Base-by-base conservation (phyloP, 30 jellyfish, hydroid and myxozoan species). In the Hydra vulgaris region DNA sequence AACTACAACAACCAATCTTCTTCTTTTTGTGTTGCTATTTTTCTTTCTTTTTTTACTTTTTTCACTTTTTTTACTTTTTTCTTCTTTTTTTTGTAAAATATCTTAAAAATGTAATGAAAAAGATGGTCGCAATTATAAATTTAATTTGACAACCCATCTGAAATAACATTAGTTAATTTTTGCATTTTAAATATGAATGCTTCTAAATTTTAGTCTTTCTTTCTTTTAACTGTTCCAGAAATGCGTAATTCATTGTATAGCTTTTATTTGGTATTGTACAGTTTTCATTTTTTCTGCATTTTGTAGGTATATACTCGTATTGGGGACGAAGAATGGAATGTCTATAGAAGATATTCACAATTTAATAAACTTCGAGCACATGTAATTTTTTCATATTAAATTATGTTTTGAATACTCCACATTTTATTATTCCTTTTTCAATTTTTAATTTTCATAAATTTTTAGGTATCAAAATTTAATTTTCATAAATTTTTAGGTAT, bases 311-410 rank as follows among this genome's bases (percentile, higher is more conserved):
- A 91, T 52, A 81, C 86, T 61, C 90, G 96, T 18, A 81, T 91
- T 25, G 96, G 96, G 4, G 98, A 91, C 67, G 98, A 91, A 75
- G 98, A 91, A 79, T 91, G 96, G 96, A 91, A 91, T 79, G 83
- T 91, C 18, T 91, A 91, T 61, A 71, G 96, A 78, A 79, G 98
- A 26, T 91, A 91, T 78, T 91, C 98, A 0, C 98, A 91, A 56
- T 91, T 91, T 81, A 84, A 81, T 67, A 91, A 86, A 80, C 81
- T 86, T 71, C 96, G 87, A 61, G 4, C 79, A 72, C 53, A 74
- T 86, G 98, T 91, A 80, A 53, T 82, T 66, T 53, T 21, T 85
- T 68, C 71, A 56, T n/a, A 17, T 56, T 56, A 56, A 15, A n/a
- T 56, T 15, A n/a, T 7, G 75, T 40, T 40, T 40, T 40, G 61